Base-by-base conservation (phyloP, 2,888 invertebrate species). In the Uloborus plumipes region DNA sequence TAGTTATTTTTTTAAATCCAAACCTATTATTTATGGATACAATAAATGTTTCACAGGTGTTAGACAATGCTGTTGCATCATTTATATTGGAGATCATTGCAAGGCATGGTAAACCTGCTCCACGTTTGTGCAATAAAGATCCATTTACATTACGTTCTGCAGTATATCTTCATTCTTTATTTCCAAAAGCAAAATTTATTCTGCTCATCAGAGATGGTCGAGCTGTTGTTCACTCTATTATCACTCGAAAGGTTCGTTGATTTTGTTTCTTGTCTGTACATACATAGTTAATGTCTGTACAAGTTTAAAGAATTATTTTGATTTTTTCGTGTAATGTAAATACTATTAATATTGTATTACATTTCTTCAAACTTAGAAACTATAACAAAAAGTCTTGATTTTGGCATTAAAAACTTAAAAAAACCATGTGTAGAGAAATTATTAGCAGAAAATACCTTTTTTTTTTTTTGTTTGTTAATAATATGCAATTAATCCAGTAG, bases 171-270 rank as follows among this genome's bases (percentile, higher is more conserved):
- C 93, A 95, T 85, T 94, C 96, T 89, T 91, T 99, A 84, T 99
- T 99, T 91, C 99, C 99, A 64, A 97, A 97, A 89, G 94, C 98
- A 81, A 98, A 98, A 91, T 99, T 98, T 90, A 92, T 99, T 87
- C 95, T 99, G 90, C 98, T 99, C 97, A 94, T 99, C 87, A 93
- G 99, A 85, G 99, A 99, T 90, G 99, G 99, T 39, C 93, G 99
- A 85, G 99, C 99, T 84, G 98, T 98, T 31, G 98, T 98, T 84
- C 98, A 99, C 91, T 99, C 98, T 85, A 98, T 99, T 89, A 98
- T 99, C 88, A 94, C 95, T 70, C 92, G 99, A 87, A 96, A 97
- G 92, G 95, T 95, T 88, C 39, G 7, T n/a, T 64, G 2, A n/a
- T 7, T 16, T 64, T 49, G 26, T 31, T 31, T 16, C 39, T 16